Conservation (phyloP, 2,888 invertebrate species). For the Eudemis profundana region DNA sequence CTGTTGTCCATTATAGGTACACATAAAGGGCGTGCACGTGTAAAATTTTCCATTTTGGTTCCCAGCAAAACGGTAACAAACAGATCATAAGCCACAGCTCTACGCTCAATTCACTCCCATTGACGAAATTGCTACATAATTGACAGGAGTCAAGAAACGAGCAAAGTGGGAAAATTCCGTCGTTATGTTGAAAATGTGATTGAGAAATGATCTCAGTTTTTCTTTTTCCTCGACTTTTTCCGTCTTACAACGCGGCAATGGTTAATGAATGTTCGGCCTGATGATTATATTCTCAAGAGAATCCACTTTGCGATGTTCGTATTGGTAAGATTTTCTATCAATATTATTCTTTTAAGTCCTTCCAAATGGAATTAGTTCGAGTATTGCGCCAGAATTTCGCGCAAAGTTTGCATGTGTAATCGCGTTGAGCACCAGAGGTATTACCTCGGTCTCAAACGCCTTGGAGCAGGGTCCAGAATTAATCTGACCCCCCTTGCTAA, state of each 20-base stretch:
- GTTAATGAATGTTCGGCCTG: conserved; percentile 25
- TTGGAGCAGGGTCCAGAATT: conserved; percentile 6
- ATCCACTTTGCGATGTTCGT: conserved; percentile 1
- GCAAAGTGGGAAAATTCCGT: not conserved
- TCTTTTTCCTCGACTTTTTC: conserved; percentile 24
- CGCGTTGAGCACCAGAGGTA: not conserved
- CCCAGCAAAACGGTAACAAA: not conserved
- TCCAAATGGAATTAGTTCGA: too few relatives aligned
- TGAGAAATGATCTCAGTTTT: conserved; percentile 30
- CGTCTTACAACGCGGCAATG: conserved; percentile 2
- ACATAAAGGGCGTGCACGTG: too few relatives aligned
- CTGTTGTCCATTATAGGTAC: too few relatives aligned
- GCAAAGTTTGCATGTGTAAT: not conserved
- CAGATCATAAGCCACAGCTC: not conserved
- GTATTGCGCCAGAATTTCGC: not conserved
- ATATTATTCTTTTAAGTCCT: too few relatives aligned
- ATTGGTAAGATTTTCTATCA: not conserved
- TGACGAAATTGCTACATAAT: conserved; percentile 21
- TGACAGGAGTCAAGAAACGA: conserved; percentile 5
- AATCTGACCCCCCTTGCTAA: conserved; percentile 13
- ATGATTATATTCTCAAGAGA: conserved; percentile 13
- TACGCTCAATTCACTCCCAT: not conserved
- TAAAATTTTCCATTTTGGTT: too few relatives aligned
- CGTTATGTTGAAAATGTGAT: conserved; percentile 22
- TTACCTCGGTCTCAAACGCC: conserved; percentile 13